Percentiles rank a stretch among this genome's conserved stretches.
Conservation (phyloP, 2,888 invertebrate genomes). For the Lymantria monacha region DNA sequence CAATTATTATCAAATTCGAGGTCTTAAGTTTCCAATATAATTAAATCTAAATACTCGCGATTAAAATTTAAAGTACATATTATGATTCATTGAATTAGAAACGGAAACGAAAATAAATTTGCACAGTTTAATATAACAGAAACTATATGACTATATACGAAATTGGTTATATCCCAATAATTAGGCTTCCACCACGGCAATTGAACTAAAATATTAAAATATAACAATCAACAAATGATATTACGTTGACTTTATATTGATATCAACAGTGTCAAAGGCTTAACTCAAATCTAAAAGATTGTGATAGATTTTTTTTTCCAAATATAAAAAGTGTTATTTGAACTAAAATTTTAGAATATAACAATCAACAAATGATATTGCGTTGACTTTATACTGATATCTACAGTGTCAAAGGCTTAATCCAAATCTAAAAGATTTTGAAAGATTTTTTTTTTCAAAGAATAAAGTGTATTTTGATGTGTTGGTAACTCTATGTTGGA, state of each 20-base stretch:
- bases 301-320: neutral
- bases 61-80: slow-evolving; percentile 24
- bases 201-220: neutral
- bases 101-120: slow-evolving; percentile 1
- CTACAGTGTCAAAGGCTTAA: neutral
- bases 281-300: neutral
- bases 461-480: neutral
- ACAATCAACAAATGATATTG: slow-evolving; percentile 25
- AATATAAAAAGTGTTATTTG: neutral
- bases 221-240: slow-evolving; percentile 22
- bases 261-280: neutral
- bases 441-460: neutral
- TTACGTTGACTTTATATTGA: slow-evolving; percentile 16
- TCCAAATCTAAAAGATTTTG: neutral
- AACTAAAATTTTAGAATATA: neutral
- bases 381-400: slow-evolving; percentile 12
- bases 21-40: slow-evolving; percentile 41
- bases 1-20: slow-evolving; percentile 40
- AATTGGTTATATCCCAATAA: slow-evolving; percentile 1
- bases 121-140: slow-evolving; percentile 1
- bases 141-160: neutral
- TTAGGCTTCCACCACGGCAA: slow-evolving; percentile 1
- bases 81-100: neutral
- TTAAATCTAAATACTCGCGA: slow-evolving; percentile 29
- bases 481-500: slow-evolving; percentile 22